Conservation (phyloP, 1,140 invertebrate species). For the Pseudobourletiella spinata region DNA sequence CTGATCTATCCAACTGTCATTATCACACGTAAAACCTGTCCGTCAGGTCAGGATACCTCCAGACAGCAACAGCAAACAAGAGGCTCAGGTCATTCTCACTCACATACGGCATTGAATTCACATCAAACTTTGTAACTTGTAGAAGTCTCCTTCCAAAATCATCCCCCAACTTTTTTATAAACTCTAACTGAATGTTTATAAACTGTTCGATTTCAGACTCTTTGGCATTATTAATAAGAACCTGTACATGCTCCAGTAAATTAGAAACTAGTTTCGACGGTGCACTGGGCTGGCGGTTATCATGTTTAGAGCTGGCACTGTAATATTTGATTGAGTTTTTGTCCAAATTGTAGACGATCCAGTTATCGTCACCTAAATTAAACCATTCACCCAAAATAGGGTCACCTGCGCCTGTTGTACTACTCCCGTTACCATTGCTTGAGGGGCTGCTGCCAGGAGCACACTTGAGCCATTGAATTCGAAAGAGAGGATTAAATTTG, state of each 20-base stretch:
- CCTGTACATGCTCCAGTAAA: conserved; percentile 10
- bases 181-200: conserved; percentile 11
- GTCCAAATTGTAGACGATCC: conserved; percentile 18
- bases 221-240: background rate
- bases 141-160: conserved; percentile 8
- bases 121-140: conserved; percentile 3
- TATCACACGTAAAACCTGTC: conserved; percentile 1
- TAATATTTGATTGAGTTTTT: conserved; percentile 19
- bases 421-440: conserved; percentile 3
- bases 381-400: conserved; percentile 3
- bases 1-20: too few species aligned
- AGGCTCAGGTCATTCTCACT: conserved; percentile 12
- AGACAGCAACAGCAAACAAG: conserved; percentile 3
- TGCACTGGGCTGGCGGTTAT: background rate
- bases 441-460: conserved; percentile 10
- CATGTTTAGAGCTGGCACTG: conserved; percentile 1
- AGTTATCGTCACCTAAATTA: conserved; percentile 10
- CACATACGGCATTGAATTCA: conserved; percentile 6
- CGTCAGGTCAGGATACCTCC: background rate
- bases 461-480: conserved; percentile 20
- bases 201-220: conserved; percentile 20
- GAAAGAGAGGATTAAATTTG: conserved; percentile 23
- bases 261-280: conserved; percentile 6
- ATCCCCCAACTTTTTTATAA: conserved; percentile 18
- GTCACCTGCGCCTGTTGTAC: conserved; percentile 1